phyloP scores from a whole-genome alignment of 2,797 vertebrate species.

The Balearica regulorum region DNA sequence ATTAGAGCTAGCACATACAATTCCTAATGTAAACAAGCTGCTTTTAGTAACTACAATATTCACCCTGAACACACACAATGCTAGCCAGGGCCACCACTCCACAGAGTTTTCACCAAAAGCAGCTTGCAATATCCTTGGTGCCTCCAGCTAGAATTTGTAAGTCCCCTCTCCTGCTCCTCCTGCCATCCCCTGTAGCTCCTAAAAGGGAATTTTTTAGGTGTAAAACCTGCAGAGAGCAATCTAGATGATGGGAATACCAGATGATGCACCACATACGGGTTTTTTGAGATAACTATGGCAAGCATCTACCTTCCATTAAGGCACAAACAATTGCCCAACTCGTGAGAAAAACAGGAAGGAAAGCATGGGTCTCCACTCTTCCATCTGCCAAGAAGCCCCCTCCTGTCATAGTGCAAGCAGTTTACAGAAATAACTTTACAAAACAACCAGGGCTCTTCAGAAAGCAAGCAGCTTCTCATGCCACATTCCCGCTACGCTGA shows the following conservation, averaged over 20 bases:
- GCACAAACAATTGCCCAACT: background rate
- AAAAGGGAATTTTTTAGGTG: background rate
- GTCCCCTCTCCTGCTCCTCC: background rate
- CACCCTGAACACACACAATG: constrained; percentile 32
- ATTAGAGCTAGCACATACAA: constrained; percentile 63
- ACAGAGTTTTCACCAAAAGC: background rate
- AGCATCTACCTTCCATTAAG: background rate
- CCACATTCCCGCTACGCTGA: fast-evolving
- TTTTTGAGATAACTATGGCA: background rate
- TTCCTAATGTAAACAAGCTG: constrained; percentile 63
- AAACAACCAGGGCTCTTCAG: background rate
- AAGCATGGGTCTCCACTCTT: background rate
- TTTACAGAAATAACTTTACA: background rate
- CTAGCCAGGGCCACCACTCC: constrained; percentile 11
- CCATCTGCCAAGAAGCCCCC: background rate
- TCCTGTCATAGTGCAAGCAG: background rate
- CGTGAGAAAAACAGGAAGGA: background rate
- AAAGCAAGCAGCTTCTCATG: background rate
- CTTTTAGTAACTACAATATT: constrained; percentile 54
- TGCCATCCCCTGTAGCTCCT: background rate
- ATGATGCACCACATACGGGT: too few species aligned
- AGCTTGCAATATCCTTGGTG: background rate
- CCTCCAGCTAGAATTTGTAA: background rate
- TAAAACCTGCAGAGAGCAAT: background rate
- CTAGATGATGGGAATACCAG: too few species aligned